Evolutionary conservation across 2,888 invertebrate species (phyloP).

Genomic region (Oxystoma pomonae): DNA sequence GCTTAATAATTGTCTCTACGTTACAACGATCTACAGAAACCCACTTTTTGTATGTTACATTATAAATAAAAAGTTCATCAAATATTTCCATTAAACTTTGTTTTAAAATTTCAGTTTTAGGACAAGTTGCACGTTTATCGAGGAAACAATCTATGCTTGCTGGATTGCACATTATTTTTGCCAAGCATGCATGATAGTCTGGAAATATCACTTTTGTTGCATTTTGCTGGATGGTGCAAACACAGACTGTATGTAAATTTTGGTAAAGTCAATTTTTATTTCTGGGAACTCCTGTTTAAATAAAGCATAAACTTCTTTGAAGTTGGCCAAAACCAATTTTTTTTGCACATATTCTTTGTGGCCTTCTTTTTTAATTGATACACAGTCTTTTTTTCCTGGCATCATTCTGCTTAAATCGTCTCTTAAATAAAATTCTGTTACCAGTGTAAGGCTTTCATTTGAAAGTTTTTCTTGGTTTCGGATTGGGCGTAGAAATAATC

Average conservation of each 20-base stretch:
- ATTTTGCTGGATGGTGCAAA: neutral
- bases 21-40: neutral
- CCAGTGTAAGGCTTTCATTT: neutral
- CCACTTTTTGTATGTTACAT: neutral
- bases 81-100: neutral
- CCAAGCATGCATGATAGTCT: no score
- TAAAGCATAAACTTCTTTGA: neutral
- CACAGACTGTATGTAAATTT: neutral
- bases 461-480: neutral
- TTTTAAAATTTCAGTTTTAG: neutral
- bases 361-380: neutral
- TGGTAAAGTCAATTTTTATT: neutral
- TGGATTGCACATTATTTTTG: no score
- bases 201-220: neutral
- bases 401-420: no score
- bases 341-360: neutral
- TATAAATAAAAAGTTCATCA: neutral
- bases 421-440: neutral
- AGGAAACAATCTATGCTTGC: no score
- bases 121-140: neutral
- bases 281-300: neutral
- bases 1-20: neutral
- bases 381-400: neutral
- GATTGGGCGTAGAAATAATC: neutral
- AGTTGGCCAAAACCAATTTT: neutral